Conservation (phyloP, 30 jellyfish, hydroid and myxozoan genomes). For the Catostylus mosaicus region DNA sequence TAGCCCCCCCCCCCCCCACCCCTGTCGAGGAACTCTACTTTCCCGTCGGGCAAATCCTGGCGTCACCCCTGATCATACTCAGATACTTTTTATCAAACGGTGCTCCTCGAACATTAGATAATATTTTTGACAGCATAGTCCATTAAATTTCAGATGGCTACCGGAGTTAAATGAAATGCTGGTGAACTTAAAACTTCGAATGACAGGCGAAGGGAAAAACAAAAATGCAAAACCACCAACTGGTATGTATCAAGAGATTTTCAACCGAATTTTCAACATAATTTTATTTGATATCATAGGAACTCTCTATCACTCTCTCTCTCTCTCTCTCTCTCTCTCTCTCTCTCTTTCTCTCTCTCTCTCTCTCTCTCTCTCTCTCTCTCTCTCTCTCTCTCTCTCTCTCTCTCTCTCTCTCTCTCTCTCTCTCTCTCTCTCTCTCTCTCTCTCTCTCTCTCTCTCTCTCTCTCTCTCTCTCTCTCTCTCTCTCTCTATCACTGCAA, state of each 20-base stretch:
- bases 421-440: background rate
- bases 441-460: background rate
- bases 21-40: background rate
- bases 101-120: no score
- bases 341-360: no score
- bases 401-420: background rate
- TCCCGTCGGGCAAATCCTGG: no score
- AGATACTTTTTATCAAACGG: background rate
- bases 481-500: background rate
- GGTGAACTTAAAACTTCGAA: conserved; percentile 23
- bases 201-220: conserved; percentile 36
- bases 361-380: no score
- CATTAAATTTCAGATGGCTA: conserved; percentile 61
- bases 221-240: conserved; percentile 54
- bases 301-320: no score
- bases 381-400: background rate
- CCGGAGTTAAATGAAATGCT: conserved; percentile 76
- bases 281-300: background rate
- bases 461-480: background rate
- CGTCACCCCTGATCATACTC: background rate
- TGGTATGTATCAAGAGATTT: conserved; percentile 55
- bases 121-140: no score
- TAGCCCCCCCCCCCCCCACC: background rate
- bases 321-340: no score
- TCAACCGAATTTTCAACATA: background rate